Conservation (phyloP, 2,797 vertebrate genomes). For the Gymnoscopelus braueri region DNA sequence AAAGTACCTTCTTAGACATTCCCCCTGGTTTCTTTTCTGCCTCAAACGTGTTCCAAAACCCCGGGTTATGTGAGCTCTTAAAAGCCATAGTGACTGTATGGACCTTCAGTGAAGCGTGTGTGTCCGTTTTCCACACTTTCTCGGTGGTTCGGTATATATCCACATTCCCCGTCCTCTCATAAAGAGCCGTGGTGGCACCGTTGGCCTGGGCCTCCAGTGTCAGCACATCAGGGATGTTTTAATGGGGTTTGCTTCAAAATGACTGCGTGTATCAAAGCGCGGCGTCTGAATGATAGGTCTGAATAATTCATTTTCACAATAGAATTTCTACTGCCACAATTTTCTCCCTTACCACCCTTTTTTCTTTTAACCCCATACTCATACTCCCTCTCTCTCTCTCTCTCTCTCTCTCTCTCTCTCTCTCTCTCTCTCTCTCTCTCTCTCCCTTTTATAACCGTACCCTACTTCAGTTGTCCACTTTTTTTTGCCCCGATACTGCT, state of each 20-base stretch:
- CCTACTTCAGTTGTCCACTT: neutral
- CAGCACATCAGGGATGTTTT: constrained; percentile 50
- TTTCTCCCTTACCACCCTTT: constrained; percentile 3
- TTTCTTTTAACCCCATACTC: too few relatives aligned
- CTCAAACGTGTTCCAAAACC: too few relatives aligned
- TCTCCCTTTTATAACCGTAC: neutral
- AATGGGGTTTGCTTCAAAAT: constrained; percentile 53
- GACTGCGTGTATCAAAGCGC: constrained; percentile 48
- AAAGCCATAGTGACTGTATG: too few relatives aligned
- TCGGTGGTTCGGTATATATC: constrained; percentile 9
- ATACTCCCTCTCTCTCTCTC: neutral
- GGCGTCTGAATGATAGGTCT: constrained; percentile 42
- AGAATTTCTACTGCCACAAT: constrained; percentile 34
- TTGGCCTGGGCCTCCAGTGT: constrained; percentile 37
- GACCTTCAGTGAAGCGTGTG: too few relatives aligned
- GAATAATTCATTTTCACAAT: constrained; percentile 58
- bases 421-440: constrained; percentile 8
- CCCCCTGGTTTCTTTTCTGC: too few relatives aligned
- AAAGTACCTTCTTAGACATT: too few relatives aligned
- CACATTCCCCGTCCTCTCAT: constrained; percentile 27
- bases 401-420: neutral
- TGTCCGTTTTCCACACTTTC: neutral
- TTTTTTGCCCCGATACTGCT: neutral
- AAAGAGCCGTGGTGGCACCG: constrained; percentile 29
- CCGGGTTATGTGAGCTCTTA: too few relatives aligned